These are phyloP conservation scores for Trimorus sp. DNA, from an alignment of 2,888 invertebrate species.

Conservation along the genomic window DNA sequence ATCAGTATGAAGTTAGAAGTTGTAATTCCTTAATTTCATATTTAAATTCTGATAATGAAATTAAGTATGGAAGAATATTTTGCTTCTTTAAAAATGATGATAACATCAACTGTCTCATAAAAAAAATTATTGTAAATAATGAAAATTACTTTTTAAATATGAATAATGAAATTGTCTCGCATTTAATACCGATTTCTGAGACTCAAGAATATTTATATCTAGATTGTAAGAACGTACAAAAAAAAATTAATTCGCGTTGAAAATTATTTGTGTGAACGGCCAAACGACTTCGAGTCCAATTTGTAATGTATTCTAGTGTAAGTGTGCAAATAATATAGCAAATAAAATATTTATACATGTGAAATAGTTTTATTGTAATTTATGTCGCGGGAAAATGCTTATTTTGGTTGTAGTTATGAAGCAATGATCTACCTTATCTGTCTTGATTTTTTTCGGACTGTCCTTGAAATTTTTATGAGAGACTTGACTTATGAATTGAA, in stretches of 20 bases:
- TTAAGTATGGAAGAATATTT: constrained; percentile 22
- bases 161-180: constrained; percentile 13
- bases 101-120: constrained; percentile 4
- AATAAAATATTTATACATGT: too few species aligned
- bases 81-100: constrained; percentile 13
- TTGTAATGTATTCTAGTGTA: background rate
- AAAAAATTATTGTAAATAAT: constrained; percentile 1
- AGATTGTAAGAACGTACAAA: background rate
- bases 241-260: constrained; percentile 13
- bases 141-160: background rate
- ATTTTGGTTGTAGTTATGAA: too few species aligned
- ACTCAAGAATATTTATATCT: constrained; percentile 12
- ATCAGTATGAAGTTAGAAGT: background rate
- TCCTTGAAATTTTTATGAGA: too few species aligned
- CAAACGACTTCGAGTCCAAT: constrained; percentile 7
- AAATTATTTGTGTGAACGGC: constrained; percentile 17
- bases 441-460: too few species aligned
- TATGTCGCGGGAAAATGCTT: too few species aligned
- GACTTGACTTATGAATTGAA: too few species aligned
- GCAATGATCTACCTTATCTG: too few species aligned
- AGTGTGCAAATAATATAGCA: too few species aligned
- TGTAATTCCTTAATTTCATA: constrained; percentile 17
- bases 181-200: constrained; percentile 16
- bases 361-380: too few species aligned
- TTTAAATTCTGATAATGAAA: background rate